Percentiles rank a stretch among this genome's conserved stretches.
phyloP scores from a whole-genome alignment of 2,888 invertebrate genomes.

The Lithophane ornitopus region DNA sequence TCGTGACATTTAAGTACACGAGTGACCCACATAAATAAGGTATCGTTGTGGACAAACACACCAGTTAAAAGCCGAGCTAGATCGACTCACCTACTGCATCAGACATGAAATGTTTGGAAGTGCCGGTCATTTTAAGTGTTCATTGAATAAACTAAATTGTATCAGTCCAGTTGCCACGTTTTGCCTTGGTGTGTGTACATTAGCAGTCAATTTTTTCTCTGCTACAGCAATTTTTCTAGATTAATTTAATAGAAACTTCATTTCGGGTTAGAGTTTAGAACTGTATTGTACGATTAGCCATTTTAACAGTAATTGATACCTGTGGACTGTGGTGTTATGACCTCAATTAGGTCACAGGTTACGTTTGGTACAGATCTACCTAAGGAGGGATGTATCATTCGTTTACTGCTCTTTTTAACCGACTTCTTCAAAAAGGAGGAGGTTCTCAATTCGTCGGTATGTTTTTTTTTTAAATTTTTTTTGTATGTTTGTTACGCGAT shows the following conservation, averaged over 20 bases:
- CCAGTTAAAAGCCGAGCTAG: constrained; percentile 9
- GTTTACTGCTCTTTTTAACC: background rate
- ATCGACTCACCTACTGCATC: constrained; percentile 19
- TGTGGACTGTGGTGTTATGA: background rate
- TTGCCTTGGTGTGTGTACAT: constrained; percentile 4
- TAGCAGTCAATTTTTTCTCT: background rate
- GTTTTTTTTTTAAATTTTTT: no score
- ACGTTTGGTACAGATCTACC: background rate
- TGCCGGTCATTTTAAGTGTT: constrained; percentile 14
- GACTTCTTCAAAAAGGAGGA: no score
- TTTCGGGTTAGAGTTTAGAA: background rate
- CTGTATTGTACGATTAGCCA: background rate
- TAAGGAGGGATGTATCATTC: background rate
- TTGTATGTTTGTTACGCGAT: no score
- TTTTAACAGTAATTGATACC: constrained; percentile 4
- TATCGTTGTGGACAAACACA: constrained; percentile 22
- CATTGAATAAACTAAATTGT: constrained; percentile 37
- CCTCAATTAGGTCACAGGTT: background rate
- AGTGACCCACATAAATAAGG: constrained; percentile 14
- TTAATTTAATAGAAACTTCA: background rate
- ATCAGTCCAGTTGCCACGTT: constrained; percentile 5
- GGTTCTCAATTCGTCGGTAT: no score
- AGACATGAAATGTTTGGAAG: constrained; percentile 21
- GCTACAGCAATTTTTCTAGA: background rate
- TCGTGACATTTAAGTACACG: constrained; percentile 22